Base-by-base conservation (phyloP, 2,888 invertebrate genomes). In the Hecatera dysodea region DNA sequence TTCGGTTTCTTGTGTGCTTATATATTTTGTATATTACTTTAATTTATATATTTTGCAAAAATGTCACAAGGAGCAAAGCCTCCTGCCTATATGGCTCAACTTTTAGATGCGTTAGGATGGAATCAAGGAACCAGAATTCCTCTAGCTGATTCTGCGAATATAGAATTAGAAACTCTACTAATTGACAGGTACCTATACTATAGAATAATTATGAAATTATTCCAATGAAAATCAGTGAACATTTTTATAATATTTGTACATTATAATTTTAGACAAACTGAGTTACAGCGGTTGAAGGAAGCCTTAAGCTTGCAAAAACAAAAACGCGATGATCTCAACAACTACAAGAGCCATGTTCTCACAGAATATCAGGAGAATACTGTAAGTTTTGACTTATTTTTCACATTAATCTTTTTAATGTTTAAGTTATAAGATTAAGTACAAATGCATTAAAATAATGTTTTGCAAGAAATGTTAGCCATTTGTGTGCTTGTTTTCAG, bases 91-190 rank as follows among this genome's bases (percentile, higher is more conserved):
- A 96, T 98, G 88, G 96, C 96, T 53, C 96, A 97, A 83, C 94
- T 98, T 70, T 92, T 98, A 72, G 96, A 97, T 81, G 96, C 97
- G 82, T 94, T 98, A 72, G 98, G 98, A 4, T 98, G 98, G 97
- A 96, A 97, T 68, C 97, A 97, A 86, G 98, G 98, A 9, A 98
- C 98, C 73, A 97, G 97, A 87, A 96, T 98, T 83, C 98, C 98
- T 5, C 96, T 98, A 76, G 98, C 98, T 1, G 98, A 98, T 93
- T 96, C 97, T 55, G 97, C 97, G 86, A 98, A 98, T 70, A 93
- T 95, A 85, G 87, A 86, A 59, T 84, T 94, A 46, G 96, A 96
- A 89, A 88, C 87, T 33, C 77, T 90, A 29, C 84, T 96, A 27
- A 93, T 95, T 73, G 80, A 90, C 19, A 93, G 95, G 96, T 95